Percentiles rank a stretch among this genome's conserved stretches.
Evolutionary conservation across 2,888 invertebrate genomes (phyloP).

Genomic region (Sesamia inferens): DNA sequence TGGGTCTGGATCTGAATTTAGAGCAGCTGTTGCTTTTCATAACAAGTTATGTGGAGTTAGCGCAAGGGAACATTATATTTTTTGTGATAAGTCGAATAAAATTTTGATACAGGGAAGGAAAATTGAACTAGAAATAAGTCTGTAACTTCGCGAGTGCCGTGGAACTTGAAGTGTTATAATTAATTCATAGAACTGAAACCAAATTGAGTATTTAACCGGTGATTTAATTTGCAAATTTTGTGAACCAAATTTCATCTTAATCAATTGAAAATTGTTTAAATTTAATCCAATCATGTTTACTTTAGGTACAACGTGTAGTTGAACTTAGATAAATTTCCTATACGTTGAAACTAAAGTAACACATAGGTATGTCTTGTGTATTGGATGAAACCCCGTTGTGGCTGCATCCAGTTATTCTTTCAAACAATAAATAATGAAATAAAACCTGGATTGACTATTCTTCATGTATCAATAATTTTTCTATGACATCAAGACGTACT

Average conservation of each 20-base stretch:
- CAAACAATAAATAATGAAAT: constrained; percentile 12
- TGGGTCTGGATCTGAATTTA: constrained; percentile 24
- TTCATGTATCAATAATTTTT: constrained; percentile 25
- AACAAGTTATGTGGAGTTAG: constrained; percentile 53
- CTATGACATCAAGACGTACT: constrained; percentile 34
- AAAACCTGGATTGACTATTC: constrained; percentile 19
- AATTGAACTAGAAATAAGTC: constrained; percentile 44
- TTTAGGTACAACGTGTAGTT: constrained; percentile 13
- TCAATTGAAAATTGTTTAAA: constrained; percentile 15
- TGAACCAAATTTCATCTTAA: constrained; percentile 19
- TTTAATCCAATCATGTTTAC: constrained; percentile 22
- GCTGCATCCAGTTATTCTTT: constrained; percentile 12
- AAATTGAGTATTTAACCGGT: constrained; percentile 44
- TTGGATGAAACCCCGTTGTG: constrained; percentile 11
- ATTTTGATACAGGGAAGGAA: constrained; percentile 65
- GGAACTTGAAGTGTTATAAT: constrained; percentile 47
- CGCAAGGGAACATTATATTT: constrained; percentile 45
- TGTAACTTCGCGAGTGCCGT: constrained; percentile 50
- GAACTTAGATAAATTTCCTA: constrained; percentile 3
- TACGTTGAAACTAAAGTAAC: too few relatives aligned
- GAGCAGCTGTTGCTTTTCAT: constrained; percentile 47
- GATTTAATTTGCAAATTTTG: constrained; percentile 39
- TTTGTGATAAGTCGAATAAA: constrained; percentile 62
- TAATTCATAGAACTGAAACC: constrained; percentile 44
- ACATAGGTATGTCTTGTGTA: not conserved